These are phyloP conservation scores for Netelia virgata DNA, from an alignment of 2,888 invertebrate genomes.

Conservation along the genomic window DNA sequence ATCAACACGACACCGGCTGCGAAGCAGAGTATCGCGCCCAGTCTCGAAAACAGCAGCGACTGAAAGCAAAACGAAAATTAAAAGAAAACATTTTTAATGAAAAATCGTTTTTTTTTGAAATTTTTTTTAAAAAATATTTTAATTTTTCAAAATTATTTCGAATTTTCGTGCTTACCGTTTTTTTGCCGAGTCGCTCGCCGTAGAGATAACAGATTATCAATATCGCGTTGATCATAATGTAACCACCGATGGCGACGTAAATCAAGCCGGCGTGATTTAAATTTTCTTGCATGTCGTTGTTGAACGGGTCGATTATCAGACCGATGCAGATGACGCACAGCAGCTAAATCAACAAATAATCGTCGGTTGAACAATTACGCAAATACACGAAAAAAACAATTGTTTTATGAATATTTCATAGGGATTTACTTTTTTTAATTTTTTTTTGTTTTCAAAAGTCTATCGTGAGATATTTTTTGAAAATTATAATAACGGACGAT, in stretches of 20 bases:
- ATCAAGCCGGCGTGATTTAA: constrained; percentile 88
- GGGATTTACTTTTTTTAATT: not conserved
- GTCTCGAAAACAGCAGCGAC: constrained; percentile 87
- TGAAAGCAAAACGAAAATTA: constrained; percentile 67
- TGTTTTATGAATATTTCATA: not conserved
- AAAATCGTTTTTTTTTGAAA: too few species aligned
- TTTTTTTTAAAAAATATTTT: not conserved
- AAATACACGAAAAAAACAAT: not conserved
- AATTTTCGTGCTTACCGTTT: constrained; percentile 84
- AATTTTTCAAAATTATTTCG: not conserved
- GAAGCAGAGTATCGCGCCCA: constrained; percentile 88
- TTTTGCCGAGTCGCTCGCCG: constrained; percentile 88
- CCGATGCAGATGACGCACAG: constrained; percentile 88
- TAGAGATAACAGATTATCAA: constrained; percentile 87
- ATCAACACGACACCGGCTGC: constrained; percentile 89
- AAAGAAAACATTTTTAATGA: too few species aligned
- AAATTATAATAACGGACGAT: too few species aligned
- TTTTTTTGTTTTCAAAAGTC: not conserved
- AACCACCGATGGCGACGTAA: constrained; percentile 89
- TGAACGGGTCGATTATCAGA: constrained; percentile 88
- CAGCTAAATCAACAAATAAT: constrained; percentile 84
- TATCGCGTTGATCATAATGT: constrained; percentile 88
- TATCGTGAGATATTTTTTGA: too few species aligned
- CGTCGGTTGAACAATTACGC: constrained; percentile 9
- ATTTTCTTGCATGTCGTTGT: constrained; percentile 84